A percentile compares a stretch with the other conserved stretches of the same genome.
These are phyloP conservation scores for Agrochola litura DNA, from an alignment of 2,888 invertebrate species.

Conservation along the genomic window DNA sequence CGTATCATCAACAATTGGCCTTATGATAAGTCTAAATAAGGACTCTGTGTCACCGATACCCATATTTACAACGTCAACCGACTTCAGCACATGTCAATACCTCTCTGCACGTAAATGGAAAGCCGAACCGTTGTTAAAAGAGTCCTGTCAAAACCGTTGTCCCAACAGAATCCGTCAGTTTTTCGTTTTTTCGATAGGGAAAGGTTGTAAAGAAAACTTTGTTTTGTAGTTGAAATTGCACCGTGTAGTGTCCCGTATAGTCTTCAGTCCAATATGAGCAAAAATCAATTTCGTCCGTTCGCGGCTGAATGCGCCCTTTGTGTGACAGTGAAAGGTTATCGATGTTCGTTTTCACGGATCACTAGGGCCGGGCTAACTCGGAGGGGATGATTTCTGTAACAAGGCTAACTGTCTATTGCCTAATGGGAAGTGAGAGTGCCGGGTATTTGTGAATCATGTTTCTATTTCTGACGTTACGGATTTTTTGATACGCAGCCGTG, in stretches of 20 bases:
- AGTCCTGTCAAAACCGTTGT: conserved; percentile 54
- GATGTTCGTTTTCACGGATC: conserved; percentile 87
- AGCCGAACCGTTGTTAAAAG: conserved; percentile 46
- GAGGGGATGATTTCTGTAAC: conserved; percentile 78
- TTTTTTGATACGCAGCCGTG: not conserved
- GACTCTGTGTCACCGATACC: conserved; percentile 9
- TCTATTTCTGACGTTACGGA: conserved; percentile 18
- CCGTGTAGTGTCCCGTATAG: conserved; percentile 54
- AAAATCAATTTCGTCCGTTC: conserved; percentile 87
- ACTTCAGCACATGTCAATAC: conserved; percentile 52
- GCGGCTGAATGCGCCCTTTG: conserved; percentile 85
- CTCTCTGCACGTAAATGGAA: conserved; percentile 54
- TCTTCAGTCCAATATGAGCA: conserved; percentile 79
- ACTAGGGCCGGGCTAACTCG: conserved; percentile 75
- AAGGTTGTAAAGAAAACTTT: conserved; percentile 59
- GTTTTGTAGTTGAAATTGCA: conserved; percentile 64
- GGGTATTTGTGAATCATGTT: conserved; percentile 49
- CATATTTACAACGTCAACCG: conserved; percentile 13
- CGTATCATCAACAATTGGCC: not conserved
- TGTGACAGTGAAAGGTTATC: conserved; percentile 87
- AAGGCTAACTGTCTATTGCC: conserved; percentile 72
- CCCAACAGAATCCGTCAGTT: conserved; percentile 42
- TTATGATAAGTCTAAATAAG: conserved; percentile 1
- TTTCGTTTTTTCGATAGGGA: conserved; percentile 27
- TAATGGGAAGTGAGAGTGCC: conserved; percentile 68